Percentiles rank a stretch among this genome's conserved stretches.
Evolutionary conservation across 2,888 invertebrate genomes (phyloP).

Genomic region (Volucella inflata): DNA sequence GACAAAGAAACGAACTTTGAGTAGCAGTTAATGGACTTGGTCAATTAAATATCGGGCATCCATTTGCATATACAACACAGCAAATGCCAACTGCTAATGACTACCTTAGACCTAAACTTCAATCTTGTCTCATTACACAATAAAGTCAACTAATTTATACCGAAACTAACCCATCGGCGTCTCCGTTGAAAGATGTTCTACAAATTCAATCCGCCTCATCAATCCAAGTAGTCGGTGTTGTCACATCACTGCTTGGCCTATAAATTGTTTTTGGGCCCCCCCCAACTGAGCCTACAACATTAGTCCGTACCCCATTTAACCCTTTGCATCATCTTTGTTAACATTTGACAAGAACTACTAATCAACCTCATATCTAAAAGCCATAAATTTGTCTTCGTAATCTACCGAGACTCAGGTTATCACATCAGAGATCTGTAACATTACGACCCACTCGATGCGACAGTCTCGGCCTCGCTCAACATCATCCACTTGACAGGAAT

Average conservation of each 20-base stretch:
- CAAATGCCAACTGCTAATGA: too few species aligned
- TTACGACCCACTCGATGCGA: slow-evolving; percentile 62
- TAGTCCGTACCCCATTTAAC: slow-evolving; percentile 7
- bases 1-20: too few species aligned
- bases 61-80: too few species aligned
- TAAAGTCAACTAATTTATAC: too few species aligned
- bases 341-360: slow-evolving; percentile 67
- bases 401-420: slow-evolving; percentile 47
- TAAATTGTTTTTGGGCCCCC: slow-evolving; percentile 25
- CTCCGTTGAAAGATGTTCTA: too few species aligned
- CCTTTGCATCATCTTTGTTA: slow-evolving; percentile 47
- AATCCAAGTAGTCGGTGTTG: slow-evolving; percentile 31
- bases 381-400: slow-evolving; percentile 67
- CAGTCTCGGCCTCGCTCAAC: slow-evolving; percentile 27
- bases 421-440: slow-evolving; percentile 66
- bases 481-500: slow-evolving; percentile 62
- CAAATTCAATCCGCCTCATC: not conserved
- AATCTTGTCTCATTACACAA: too few species aligned
- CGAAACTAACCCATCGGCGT: too few species aligned
- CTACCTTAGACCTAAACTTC: too few species aligned
- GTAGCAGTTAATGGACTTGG: too few species aligned
- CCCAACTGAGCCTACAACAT: slow-evolving; percentile 30
- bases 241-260: slow-evolving; percentile 30
- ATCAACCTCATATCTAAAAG: slow-evolving; percentile 68
- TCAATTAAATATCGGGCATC: too few species aligned